Conservation (phyloP, 2,797 vertebrate genomes). For the Gouania willdenowi region DNA sequence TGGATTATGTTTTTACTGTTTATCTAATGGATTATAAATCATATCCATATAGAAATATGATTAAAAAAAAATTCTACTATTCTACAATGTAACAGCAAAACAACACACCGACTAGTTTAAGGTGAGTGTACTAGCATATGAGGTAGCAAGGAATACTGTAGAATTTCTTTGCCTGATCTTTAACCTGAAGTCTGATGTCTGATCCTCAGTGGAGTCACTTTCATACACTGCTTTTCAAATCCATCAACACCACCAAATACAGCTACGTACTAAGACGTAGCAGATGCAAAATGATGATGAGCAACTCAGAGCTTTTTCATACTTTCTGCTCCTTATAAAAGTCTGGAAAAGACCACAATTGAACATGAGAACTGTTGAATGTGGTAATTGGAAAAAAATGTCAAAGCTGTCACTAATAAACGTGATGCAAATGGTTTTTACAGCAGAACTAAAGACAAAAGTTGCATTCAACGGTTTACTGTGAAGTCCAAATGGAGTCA, state of each 20-base stretch:
- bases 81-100: too few relatives aligned
- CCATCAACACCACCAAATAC: slow-evolving; percentile 47
- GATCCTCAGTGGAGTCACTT: slow-evolving; percentile 33
- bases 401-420: slow-evolving; percentile 28
- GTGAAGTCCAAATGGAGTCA: slow-evolving; percentile 6
- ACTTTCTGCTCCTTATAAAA: slow-evolving; percentile 15
- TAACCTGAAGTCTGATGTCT: slow-evolving; percentile 32
- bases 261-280: slow-evolving; percentile 28
- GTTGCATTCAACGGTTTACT: slow-evolving; percentile 13
- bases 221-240: slow-evolving; percentile 35
- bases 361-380: slow-evolving; percentile 30
- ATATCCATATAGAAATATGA: too few relatives aligned
- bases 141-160: too few relatives aligned
- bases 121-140: too few relatives aligned
- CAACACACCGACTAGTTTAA: too few relatives aligned
- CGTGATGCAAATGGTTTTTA: slow-evolving; percentile 30
- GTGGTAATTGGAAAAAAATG: too few relatives aligned
- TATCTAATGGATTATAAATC: too few relatives aligned
- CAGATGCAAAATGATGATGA: slow-evolving; percentile 29
- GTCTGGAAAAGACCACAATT: slow-evolving; percentile 37
- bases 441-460: slow-evolving; percentile 33
- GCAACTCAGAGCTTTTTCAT: slow-evolving; percentile 19
- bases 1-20: neutral
- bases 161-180: too few relatives aligned
- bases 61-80: too few relatives aligned